Evolutionary conservation across 2,888 invertebrate species (phyloP), one percentile per base, ranked within the genome.

Genomic region (Tenthredo notha): DNA sequence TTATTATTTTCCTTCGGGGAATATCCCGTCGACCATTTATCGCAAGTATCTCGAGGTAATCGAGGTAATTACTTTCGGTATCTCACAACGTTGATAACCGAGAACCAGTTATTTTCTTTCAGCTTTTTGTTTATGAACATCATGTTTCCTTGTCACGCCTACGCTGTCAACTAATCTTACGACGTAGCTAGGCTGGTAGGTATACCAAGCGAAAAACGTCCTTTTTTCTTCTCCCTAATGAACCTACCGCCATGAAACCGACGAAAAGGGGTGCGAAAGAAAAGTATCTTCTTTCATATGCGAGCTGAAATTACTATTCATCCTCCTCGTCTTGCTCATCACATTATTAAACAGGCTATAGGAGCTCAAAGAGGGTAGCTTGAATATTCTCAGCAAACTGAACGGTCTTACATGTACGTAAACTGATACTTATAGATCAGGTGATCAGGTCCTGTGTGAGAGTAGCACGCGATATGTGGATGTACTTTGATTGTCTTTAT

Each of bases 221-320:
- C 61, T 61, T 61, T 61, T 18, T 33, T 29, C 15, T 67, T 33
- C 29, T 33, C 33, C 15, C 33, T 67, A 67, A 67, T 25, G 33
- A 67, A 67, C 67, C 67, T 33, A 33, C 6, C 67, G 33, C 33
- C 15, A 33, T 7, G 40, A 74, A 74, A 43, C 21, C 21, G 18
- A 74, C 40, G 43, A 25, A 74, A 74, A 40, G 74, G 21, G 40
- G 74, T 43, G 74, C 61, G 43, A 74, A 72, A 37, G 72, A 40
- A 74, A 74, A 74, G 74, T 74, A 43, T 74, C 74, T 21, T 21
- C 43, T 74, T 74, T 43, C 74, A 74, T n/a, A 43, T 74, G 25
- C 74, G 25, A 25, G 74, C 40, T 74, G 74, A 74, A 74, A 43
- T 74, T 40, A 74, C 43, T 74, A 74, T 74, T 43, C 43, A 74